Percentiles rank a stretch among this genome's conserved stretches.
Conservation (phyloP, 2,888 invertebrate genomes). For the Yponomeuta evonymella region DNA sequence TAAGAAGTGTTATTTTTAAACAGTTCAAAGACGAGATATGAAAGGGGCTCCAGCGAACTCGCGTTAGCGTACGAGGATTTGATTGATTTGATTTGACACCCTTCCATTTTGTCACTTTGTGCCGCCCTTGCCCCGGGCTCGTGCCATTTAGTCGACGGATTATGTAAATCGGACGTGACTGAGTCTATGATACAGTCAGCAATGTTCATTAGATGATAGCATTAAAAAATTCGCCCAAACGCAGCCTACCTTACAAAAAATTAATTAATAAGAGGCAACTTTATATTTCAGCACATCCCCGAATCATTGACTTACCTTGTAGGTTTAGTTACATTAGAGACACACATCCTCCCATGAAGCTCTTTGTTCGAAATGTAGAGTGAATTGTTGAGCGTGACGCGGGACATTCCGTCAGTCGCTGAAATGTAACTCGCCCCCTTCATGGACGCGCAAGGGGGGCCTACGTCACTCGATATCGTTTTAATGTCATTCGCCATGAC, state of each 20-base stretch:
- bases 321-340: no score
- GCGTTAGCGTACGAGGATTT: conserved; percentile 30
- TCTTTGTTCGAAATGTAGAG: no score
- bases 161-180: background rate
- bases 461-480: conserved; percentile 28
- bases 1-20: background rate
- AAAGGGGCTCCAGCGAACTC: conserved; percentile 28
- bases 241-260: background rate
- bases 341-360: no score
- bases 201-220: background rate
- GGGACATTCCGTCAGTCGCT: background rate
- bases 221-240: background rate
- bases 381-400: background rate
- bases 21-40: background rate
- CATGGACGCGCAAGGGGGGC: conserved; percentile 29
- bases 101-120: conserved; percentile 9
- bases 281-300: background rate
- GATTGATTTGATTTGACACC: conserved; percentile 20
- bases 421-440: conserved; percentile 15
- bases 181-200: background rate
- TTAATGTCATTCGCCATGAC: conserved; percentile 23
- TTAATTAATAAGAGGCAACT: background rate
- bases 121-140: background rate
- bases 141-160: background rate
- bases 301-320: no score